A percentile compares a stretch with the other conserved stretches of the same genome.
phyloP scores from a whole-genome alignment of 2,113 vertebrate genomes.

The Pteruthius melanotis region DNA sequence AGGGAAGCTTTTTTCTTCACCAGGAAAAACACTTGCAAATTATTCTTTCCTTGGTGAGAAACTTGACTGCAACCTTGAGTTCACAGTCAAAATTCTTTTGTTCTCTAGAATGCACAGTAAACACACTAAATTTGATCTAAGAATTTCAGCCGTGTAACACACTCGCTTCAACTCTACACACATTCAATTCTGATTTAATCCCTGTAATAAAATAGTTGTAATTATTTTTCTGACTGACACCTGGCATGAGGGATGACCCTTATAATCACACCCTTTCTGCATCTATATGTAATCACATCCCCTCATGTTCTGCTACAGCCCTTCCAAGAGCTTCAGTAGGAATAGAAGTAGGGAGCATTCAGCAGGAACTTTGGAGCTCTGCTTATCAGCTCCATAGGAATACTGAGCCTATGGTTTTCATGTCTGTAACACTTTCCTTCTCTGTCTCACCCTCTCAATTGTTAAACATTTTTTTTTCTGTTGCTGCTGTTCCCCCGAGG shows the following conservation, averaged over 20 bases:
- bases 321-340: background rate
- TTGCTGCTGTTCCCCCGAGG: slow-evolving; percentile 56
- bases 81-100: background rate
- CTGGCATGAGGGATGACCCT: background rate
- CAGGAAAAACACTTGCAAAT: background rate
- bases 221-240: slow-evolving; percentile 21
- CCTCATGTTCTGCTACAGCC: background rate
- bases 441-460: slow-evolving; percentile 61
- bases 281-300: background rate
- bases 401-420: slow-evolving; percentile 54
- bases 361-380: slow-evolving; percentile 22
- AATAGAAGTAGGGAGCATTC: background rate
- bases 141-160: background rate
- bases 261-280: background rate
- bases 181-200: background rate
- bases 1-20: background rate
- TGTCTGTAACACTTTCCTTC: slow-evolving; percentile 69
- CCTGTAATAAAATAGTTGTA: background rate
- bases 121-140: background rate
- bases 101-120: background rate
- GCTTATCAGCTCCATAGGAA: slow-evolving; percentile 56
- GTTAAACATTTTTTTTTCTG: slow-evolving; percentile 54
- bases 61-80: background rate
- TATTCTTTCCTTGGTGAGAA: background rate
- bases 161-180: background rate